Evolutionary conservation across 1,140 invertebrate genomes (phyloP).

Genomic region (Pseudomyrmex flavicornis): DNA sequence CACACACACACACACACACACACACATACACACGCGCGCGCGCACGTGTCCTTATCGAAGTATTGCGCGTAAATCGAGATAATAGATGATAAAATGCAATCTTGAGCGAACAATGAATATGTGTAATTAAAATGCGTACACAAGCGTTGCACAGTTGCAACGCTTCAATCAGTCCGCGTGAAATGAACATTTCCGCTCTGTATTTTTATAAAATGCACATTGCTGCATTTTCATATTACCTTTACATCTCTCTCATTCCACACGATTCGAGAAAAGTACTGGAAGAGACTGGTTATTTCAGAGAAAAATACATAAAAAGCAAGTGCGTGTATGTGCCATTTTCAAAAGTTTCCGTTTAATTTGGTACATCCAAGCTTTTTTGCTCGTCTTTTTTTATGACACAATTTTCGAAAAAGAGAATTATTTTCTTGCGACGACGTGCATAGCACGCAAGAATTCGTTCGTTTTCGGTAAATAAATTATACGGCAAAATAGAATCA

Average conservation of each 20-base stretch:
- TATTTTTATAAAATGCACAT: neutral
- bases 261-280: slow-evolving; percentile 25
- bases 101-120: neutral
- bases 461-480: slow-evolving; percentile 53
- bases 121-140: neutral
- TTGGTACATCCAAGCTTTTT: slow-evolving; percentile 18
- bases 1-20: too few relatives aligned
- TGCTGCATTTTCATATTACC: neutral
- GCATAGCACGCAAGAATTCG: slow-evolving; percentile 33
- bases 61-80: neutral
- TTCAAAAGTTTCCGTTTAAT: slow-evolving; percentile 47
- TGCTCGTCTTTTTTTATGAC: slow-evolving; percentile 22
- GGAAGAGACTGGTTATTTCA: neutral
- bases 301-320: neutral
- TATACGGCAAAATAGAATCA: slow-evolving; percentile 55
- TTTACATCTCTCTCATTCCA: neutral
- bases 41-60: neutral
- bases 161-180: neutral
- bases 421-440: slow-evolving; percentile 31
- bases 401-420: slow-evolving; percentile 52
- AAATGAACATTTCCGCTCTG: neutral
- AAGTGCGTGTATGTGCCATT: neutral
- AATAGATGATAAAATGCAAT: slow-evolving; percentile 12
- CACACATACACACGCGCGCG: too few relatives aligned
- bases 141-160: neutral